Conservation (phyloP, 2,113 vertebrate genomes). For the Rana temporaria region DNA sequence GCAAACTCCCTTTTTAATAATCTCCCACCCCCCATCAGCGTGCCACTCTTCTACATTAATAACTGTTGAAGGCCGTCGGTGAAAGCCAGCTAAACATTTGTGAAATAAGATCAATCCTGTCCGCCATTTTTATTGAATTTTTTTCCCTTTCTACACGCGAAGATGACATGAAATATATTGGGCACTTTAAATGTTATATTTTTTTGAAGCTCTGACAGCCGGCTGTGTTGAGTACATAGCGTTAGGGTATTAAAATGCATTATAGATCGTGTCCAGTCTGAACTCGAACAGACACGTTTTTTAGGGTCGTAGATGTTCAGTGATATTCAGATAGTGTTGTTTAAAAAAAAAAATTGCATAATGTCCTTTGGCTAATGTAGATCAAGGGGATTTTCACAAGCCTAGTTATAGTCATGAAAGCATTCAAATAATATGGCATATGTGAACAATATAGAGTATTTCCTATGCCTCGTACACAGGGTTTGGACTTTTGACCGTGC, state of each 20-base stretch:
- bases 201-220: conserved; percentile 26
- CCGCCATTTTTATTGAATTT: conserved; percentile 44
- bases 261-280: conserved; percentile 31
- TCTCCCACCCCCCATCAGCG: not conserved
- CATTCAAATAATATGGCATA: not conserved
- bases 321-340: not conserved
- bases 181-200: conserved; percentile 34
- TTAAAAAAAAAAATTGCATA: not conserved
- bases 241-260: conserved; percentile 37
- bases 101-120: conserved; percentile 46
- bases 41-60: conserved; percentile 37
- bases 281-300: not conserved
- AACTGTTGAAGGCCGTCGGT: conserved; percentile 4
- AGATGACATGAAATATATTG: conserved; percentile 49
- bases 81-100: conserved; percentile 47
- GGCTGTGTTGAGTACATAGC: conserved; percentile 21
- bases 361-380: conserved; percentile 7
- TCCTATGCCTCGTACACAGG: too few species aligned
- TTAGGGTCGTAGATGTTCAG: not conserved
- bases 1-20: conserved; percentile 9
- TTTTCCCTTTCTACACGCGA: not conserved
- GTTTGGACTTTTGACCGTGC: too few species aligned
- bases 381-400: not conserved
- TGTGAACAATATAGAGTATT: not conserved
- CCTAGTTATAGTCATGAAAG: not conserved